Evolutionary conservation across 2,797 vertebrate species (phyloP).

Genomic region (Platalea minor): DNA sequence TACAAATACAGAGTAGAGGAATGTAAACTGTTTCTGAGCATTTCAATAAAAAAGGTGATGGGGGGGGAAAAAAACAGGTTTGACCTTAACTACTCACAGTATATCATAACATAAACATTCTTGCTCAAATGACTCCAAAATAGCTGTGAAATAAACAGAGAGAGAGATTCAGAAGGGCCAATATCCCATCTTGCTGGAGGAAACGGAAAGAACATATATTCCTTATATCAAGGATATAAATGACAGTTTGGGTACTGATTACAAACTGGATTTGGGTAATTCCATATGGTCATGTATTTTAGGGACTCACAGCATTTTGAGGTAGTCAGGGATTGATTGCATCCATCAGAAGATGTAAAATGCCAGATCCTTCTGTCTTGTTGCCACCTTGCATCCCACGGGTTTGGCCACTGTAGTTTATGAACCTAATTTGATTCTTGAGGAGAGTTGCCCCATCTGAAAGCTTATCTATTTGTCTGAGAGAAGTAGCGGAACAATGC

Average conservation of each 20-base stretch:
- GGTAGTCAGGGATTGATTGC: not conserved
- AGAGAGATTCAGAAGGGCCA: not conserved
- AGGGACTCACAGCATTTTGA: not conserved
- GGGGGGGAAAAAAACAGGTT: not conserved
- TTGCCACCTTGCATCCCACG: not conserved
- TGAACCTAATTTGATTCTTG: not conserved
- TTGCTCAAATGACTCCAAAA: not conserved
- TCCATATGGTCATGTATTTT: not conserved
- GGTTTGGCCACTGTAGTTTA: not conserved
- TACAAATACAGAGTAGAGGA: not conserved
- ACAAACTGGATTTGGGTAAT: not conserved
- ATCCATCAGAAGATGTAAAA: not conserved
- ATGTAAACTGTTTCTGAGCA: not conserved
- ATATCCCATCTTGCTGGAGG: not conserved
- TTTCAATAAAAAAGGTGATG: not conserved
- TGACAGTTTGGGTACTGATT: not conserved
- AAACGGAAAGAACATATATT: not conserved
- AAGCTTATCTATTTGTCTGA: not conserved
- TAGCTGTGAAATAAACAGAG: not conserved
- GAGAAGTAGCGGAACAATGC: not conserved
- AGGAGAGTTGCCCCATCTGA: not conserved
- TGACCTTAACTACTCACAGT: not conserved
- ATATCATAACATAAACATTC: not conserved
- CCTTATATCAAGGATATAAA: not conserved
- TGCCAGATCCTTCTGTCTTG: not conserved